These are phyloP conservation scores for Ploceus nigricollis DNA, from an alignment of 2,113 vertebrate genomes.

Conservation along the genomic window DNA sequence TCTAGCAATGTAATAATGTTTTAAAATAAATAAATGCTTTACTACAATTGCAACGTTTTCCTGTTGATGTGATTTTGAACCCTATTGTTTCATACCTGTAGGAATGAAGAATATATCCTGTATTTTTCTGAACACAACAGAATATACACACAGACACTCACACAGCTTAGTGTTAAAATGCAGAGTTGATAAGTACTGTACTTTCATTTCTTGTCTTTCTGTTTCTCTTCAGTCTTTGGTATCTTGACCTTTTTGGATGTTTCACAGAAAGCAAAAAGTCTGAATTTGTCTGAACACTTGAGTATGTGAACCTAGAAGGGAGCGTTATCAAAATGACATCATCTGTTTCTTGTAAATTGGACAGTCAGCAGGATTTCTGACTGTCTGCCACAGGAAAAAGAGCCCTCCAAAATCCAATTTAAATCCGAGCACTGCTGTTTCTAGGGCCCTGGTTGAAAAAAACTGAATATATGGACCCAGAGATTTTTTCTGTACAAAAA, in stretches of 20 bases:
- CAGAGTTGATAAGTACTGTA: background rate
- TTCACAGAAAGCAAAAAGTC: constrained; percentile 20
- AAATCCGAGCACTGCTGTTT: constrained; percentile 45
- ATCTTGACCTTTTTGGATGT: constrained; percentile 13
- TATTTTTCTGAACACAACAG: background rate
- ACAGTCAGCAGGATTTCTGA: constrained; percentile 67
- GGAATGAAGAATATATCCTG: background rate
- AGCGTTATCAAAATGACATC: constrained; percentile 61
- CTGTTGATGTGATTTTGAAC: constrained; percentile 22
- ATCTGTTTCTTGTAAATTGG: constrained; percentile 51
- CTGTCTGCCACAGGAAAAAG: constrained; percentile 39
- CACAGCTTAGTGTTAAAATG: background rate
- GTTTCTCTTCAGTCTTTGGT: background rate
- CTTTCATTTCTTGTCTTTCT: background rate
- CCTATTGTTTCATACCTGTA: background rate
- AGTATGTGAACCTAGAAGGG: constrained; percentile 28
- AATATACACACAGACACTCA: background rate
- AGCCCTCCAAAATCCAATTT: constrained; percentile 37
- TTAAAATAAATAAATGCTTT: constrained; percentile 61
- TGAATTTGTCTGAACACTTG: constrained; percentile 32
- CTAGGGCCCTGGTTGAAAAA: constrained; percentile 23
- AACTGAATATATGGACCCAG: background rate
- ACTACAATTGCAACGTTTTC: constrained; percentile 46
- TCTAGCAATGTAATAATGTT: constrained; percentile 62
- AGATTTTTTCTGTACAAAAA: background rate